Percentiles rank a stretch among this genome's conserved stretches.
These are phyloP conservation scores for Peromyscus maniculatus DNA, from an alignment of 2,113 vertebrate genomes.

Conservation along the genomic window DNA sequence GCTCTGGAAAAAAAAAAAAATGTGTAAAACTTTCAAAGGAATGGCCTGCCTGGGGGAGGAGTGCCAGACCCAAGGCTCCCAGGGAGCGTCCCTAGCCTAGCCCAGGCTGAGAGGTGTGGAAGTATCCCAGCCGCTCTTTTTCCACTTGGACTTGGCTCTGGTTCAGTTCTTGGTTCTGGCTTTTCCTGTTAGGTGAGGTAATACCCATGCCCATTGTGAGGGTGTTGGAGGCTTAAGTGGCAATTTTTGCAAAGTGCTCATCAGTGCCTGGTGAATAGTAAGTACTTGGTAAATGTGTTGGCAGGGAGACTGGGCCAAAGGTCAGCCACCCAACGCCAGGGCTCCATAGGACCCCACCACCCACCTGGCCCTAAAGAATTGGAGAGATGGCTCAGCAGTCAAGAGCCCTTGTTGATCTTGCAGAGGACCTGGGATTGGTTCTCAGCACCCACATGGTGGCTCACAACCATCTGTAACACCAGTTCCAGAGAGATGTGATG, in stretches of 20 bases:
- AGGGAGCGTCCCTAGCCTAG: fast-evolving
- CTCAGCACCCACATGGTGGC: neutral
- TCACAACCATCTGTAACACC: neutral
- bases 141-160: neutral
- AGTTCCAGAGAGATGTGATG: neutral
- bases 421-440: neutral
- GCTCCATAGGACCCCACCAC: neutral
- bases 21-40: neutral
- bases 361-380: neutral
- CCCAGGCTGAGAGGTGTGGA: fast-evolving
- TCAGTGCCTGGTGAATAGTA: neutral
- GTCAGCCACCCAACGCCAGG: too few relatives aligned
- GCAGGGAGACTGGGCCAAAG: neutral
- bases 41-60: neutral
- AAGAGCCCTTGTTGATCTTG: neutral
- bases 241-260: neutral
- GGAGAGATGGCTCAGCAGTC: neutral
- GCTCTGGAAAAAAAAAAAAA: neutral
- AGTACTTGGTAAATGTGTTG: neutral
- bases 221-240: neutral
- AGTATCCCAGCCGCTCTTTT: neutral
- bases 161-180: neutral
- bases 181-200: neutral
- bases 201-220: neutral
- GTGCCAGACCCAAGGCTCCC: neutral